phyloP scores from a whole-genome alignment of 2,888 invertebrate genomes.

The Ophraella communa region DNA sequence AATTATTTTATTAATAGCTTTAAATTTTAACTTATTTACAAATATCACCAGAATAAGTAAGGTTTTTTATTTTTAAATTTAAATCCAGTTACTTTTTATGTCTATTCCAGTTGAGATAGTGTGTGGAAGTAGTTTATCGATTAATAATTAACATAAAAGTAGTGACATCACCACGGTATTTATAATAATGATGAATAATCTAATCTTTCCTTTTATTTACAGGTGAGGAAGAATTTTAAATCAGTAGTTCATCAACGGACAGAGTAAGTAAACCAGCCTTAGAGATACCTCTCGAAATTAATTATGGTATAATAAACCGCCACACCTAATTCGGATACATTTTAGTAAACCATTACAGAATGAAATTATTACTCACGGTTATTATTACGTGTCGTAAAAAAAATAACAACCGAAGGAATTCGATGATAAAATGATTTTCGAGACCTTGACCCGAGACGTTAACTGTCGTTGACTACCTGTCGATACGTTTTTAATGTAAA shows the following conservation, averaged over 20 bases:
- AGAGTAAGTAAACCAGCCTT: neutral
- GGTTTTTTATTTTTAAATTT: too few species aligned
- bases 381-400: neutral
- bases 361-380: neutral
- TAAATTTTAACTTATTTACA: too few species aligned
- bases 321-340: neutral
- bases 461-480: neutral
- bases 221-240: neutral
- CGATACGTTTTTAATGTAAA: neutral
- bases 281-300: neutral
- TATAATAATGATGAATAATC: neutral
- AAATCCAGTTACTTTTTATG: too few species aligned
- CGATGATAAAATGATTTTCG: neutral
- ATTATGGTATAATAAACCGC: neutral
- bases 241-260: neutral
- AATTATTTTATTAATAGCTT: too few species aligned
- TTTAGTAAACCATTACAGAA: neutral
- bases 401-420: neutral
- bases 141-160: too few species aligned
- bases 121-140: too few species aligned
- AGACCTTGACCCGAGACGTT: neutral
- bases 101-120: too few species aligned
- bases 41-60: too few species aligned
- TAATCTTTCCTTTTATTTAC: neutral
- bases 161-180: too few species aligned